These are phyloP conservation scores for Rotaria sp. DNA, from an alignment of 2,888 invertebrate genomes.

Conservation along the genomic window DNA sequence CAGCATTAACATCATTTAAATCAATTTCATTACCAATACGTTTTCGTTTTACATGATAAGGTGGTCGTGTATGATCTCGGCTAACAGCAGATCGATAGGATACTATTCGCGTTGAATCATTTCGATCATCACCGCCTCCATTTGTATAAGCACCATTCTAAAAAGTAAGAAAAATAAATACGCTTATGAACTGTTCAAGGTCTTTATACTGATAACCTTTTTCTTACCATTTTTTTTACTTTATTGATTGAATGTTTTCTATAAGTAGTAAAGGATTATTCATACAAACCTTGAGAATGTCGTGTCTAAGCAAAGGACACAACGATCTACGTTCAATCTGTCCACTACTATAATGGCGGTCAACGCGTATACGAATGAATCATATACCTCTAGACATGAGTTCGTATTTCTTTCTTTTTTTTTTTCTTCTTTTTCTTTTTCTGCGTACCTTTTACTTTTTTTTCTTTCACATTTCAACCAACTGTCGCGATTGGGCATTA, in stretches of 20 bases:
- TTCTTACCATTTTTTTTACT: neutral
- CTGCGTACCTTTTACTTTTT: neutral
- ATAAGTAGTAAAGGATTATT: neutral
- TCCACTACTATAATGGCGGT: neutral
- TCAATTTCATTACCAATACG: conserved; percentile 28
- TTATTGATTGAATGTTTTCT: neutral
- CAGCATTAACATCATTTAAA: neutral
- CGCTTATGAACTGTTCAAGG: neutral
- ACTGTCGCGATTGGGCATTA: neutral
- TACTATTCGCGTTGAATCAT: neutral
- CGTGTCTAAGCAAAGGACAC: conserved; percentile 6
- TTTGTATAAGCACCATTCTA: conserved; percentile 20
- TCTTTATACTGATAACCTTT: neutral
- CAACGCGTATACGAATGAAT: neutral
- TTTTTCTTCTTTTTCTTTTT: neutral
- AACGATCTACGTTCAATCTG: neutral
- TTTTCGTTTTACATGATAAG: neutral
- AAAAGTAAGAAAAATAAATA: neutral
- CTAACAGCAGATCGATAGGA: neutral
- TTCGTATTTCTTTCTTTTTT: neutral
- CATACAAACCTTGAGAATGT: neutral
- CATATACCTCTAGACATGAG: neutral
- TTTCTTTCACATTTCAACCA: neutral
- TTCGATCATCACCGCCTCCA: neutral
- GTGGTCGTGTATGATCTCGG: neutral